phyloP scores from a whole-genome alignment of 2,888 invertebrate genomes.

The Mesorhabditis spiculigera region DNA sequence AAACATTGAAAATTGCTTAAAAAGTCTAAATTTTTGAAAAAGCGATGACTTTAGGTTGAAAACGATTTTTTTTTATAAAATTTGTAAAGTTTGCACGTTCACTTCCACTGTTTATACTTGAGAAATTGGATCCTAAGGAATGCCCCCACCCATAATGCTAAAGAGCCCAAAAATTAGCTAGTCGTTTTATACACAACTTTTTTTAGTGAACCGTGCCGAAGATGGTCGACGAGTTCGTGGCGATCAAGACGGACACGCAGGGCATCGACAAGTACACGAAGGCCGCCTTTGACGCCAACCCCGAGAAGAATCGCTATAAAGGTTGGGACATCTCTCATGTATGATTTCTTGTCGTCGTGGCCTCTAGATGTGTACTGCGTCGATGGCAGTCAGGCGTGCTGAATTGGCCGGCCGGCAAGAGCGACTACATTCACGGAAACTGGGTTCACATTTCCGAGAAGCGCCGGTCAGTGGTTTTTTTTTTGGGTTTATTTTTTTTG shows the following conservation, averaged over 20 bases:
- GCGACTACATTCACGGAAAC: slow-evolving; percentile 49
- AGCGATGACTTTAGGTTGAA: no score
- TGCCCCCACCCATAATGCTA: no score
- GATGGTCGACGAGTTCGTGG: slow-evolving; percentile 21
- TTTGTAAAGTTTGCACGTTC: no score
- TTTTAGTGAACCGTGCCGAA: slow-evolving; percentile 23
- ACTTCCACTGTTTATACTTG: no score
- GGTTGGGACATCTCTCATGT: slow-evolving; percentile 14
- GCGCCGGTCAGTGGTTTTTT: not conserved
- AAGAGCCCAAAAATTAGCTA: no score
- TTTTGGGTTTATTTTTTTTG: no score
- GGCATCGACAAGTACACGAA: slow-evolving; percentile 25
- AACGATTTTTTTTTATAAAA: no score
- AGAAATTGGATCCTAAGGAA: no score
- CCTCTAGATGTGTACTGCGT: slow-evolving; percentile 40
- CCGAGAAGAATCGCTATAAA: slow-evolving; percentile 45
- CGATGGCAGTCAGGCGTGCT: slow-evolving; percentile 42
- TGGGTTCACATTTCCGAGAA: slow-evolving; percentile 32
- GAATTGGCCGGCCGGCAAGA: slow-evolving; percentile 25
- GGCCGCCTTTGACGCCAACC: slow-evolving; percentile 30
- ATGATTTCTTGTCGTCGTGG: not conserved
- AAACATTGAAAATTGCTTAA: no score
- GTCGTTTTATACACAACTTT: not conserved
- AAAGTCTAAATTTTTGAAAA: no score
- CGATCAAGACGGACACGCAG: slow-evolving; percentile 23